Conservation (phyloP, 2,797 vertebrate genomes). For the Podargus strigoides region DNA sequence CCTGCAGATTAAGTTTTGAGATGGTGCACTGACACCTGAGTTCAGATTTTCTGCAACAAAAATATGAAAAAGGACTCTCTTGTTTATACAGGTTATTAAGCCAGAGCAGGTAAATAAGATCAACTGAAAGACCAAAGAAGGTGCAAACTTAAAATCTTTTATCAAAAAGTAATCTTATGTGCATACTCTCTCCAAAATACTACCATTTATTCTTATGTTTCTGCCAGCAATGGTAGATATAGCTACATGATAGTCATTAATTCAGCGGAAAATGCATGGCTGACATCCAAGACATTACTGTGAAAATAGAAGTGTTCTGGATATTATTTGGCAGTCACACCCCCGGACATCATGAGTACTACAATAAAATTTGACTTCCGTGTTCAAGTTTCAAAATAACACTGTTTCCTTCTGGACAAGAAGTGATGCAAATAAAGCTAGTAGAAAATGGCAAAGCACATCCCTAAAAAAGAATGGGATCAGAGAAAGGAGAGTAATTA, state of each 20-base stretch:
- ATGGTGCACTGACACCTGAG: not conserved
- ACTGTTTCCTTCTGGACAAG: slow-evolving; percentile 18
- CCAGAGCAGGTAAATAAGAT: not conserved
- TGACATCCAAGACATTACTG: slow-evolving; percentile 49
- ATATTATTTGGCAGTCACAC: slow-evolving; percentile 41
- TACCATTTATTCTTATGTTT: not conserved
- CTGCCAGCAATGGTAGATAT: not conserved
- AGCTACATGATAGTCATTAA: slow-evolving; percentile 8
- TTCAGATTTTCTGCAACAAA: not conserved
- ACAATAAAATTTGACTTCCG: slow-evolving; percentile 31
- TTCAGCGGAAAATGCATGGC: slow-evolving; percentile 12
- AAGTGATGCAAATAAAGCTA: not conserved
- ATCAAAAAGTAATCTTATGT: not conserved
- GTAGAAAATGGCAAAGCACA: not conserved
- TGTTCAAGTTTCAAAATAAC: slow-evolving; percentile 50
- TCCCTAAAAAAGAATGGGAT: not conserved
- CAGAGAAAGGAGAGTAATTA: not conserved
- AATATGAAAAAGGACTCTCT: not conserved
- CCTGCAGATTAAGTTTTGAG: not conserved
- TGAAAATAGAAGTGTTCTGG: slow-evolving; percentile 52
- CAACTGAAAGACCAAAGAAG: not conserved
- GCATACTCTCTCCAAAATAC: not conserved
- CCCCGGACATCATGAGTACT: slow-evolving; percentile 38
- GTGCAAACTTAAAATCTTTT: not conserved
- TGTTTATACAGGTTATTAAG: not conserved